Conservation (phyloP, 2,888 invertebrate genomes). For the Lymantria dispar region DNA sequence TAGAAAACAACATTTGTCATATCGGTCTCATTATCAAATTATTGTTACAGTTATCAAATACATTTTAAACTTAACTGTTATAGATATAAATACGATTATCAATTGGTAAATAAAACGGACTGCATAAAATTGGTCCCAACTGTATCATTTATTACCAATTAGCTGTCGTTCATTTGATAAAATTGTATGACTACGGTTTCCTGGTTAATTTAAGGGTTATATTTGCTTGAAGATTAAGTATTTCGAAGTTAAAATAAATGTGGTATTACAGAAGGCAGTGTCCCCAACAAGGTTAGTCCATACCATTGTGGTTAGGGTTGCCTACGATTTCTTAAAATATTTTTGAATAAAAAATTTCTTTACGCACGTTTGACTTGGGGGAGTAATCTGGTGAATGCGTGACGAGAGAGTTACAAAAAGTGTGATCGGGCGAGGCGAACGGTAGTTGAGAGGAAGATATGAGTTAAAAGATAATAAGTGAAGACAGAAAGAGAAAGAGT, state of each 20-base stretch:
- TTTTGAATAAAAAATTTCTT: no score
- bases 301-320: constrained; percentile 12
- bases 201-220: constrained; percentile 8
- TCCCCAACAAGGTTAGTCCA: constrained; percentile 40
- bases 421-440: no score
- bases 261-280: constrained; percentile 22
- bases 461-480: no score
- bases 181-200: not conserved
- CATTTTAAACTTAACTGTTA: not conserved
- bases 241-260: not conserved
- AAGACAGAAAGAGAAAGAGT: no score
- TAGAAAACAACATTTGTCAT: not conserved
- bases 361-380: no score
- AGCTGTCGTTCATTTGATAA: not conserved
- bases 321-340: no score
- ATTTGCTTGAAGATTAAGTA: constrained; percentile 1
- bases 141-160: no score
- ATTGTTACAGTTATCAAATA: not conserved
- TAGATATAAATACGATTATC: not conserved
- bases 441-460: no score
- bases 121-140: no score
- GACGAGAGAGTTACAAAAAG: no score
- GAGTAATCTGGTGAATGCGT: no score
- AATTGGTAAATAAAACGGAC: not conserved
- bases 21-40: not conserved